Percentiles rank a stretch among this genome's conserved stretches.
Evolutionary conservation across 1,140 invertebrate genomes (phyloP).

Genomic region (Sesamia nonagrioides): DNA sequence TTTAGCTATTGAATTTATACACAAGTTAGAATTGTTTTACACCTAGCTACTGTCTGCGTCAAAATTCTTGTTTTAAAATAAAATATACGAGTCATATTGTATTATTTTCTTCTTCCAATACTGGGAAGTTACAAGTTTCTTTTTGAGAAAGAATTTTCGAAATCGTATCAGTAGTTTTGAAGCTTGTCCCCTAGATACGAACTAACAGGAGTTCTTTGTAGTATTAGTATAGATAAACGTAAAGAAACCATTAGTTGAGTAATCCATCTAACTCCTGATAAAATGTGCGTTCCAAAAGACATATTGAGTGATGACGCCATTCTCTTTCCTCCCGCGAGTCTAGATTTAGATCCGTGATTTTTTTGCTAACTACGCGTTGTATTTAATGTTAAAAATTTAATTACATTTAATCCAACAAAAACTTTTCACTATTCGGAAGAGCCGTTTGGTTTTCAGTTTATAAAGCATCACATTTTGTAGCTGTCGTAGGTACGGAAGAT

Average conservation of each 20-base stretch:
- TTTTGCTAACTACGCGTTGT: constrained; percentile 23
- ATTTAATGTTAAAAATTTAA: constrained; percentile 24
- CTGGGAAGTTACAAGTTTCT: no score
- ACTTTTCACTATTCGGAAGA: neutral
- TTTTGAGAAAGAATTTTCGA: no score
- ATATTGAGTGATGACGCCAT: constrained; percentile 45
- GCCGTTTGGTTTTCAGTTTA: constrained; percentile 5
- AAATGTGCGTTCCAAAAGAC: neutral
- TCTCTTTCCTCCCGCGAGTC: constrained; percentile 13
- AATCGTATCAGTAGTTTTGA: no score
- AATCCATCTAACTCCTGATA: neutral
- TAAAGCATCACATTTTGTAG: constrained; percentile 11
- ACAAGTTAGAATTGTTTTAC: neutral
- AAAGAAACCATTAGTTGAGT: neutral
- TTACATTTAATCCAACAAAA: constrained; percentile 1
- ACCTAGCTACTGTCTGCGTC: no score
- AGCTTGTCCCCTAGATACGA: no score
- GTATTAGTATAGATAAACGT: neutral
- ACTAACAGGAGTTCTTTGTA: no score
- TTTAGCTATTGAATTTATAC: neutral
- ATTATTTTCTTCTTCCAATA: no score
- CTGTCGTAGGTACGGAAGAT: neutral
- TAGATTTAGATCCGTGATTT: constrained; percentile 40
- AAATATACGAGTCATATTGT: no score
- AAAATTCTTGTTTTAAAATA: no score